Evolutionary conservation across 2,797 vertebrate species (phyloP), one percentile per base, ranked within the genome.

Genomic region (Kryptopterus vitreolus): DNA sequence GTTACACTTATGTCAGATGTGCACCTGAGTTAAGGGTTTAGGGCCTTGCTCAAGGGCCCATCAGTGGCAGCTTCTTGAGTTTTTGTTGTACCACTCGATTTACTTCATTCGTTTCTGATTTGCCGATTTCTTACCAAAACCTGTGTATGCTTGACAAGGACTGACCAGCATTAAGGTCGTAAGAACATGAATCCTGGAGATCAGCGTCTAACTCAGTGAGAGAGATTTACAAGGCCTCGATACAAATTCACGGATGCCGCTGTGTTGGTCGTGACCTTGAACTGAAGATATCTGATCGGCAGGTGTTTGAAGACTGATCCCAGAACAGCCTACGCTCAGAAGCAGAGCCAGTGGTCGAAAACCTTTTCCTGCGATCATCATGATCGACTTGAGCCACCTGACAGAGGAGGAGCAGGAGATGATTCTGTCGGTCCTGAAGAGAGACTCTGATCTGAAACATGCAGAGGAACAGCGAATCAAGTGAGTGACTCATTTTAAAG

Each of bases 381-480:
- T 98, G 97, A 96, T 98, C 24, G 97, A 99, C 87, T 87, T 98
- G 86, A 97, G 96, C 82, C 96, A 96, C 85, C 90, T 99, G 85
- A 96, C 96, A 0, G 96, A 96, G 71, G 95, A 96, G 76, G 97
- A 99, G 72, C 95, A 97, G 88, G 94, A 95, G 55, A 87, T 89
- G 53, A 97, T 98, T 90, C 88, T 94, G 92, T 89, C 91, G 8
- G 97, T 99, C 77, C 85, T 99, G 69, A 93, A 93, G 70, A 91
- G 97, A 86, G 97, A 99, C n/a, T 91, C 94, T 15, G 92, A 94
- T 35, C 92, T 98, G 61, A 98, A 98, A 89, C 94, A 89, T 84
- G 76, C 86, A 0, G 97, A 99, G 85, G 95, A 97, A 57, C 90
- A 94, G 69, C 93, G 97, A 46, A 88, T 98, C 65, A 94, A 93